Base-by-base conservation (phyloP, 2,888 invertebrate genomes). In the Chelonus formosanus region DNA sequence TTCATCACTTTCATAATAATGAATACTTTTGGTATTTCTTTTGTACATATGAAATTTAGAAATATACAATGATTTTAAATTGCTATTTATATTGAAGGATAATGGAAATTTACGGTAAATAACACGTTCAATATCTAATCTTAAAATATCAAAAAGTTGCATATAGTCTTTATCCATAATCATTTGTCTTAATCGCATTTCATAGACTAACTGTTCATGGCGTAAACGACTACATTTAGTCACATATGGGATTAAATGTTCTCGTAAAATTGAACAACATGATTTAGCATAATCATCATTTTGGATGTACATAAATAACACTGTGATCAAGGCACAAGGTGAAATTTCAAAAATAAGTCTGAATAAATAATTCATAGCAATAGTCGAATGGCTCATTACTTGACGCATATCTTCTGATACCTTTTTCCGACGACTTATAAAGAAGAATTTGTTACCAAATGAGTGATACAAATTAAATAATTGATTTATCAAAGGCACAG, bases 181-280 rank as follows among this genome's bases (percentile, higher is more conserved):
- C 52, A 52, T 52, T 52, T 52, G 52, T 52, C 52, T 31, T 6
- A 52, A 52, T 52, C 52, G 31, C 52, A 52, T 52, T 52, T 52
- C 52, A 32, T 52, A 52, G 32, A 52, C 52, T 6, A 52, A 32
- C 8, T 52, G 52, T 32, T 52, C 52, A 52, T 52, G 52, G 8
- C 52, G 52, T 34, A 52, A 52, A 3, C 52, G 52, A 52, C 52
- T 52, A 4, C 31, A 52, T 32, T 52, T 52, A 32, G 52, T 52
- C 5, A 52, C 32, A 34, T 52, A 52, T 8, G 52, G 52, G 5
- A 52, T 52, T 4, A 52, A 32, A 4, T 52, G 34, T 3, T 52
- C 52, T 31, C 52, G 52, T 32, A 52, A 32, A 31, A 52, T 52
- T 6, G 52, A 52, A 52, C 52, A 52, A 32, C 52, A 52, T 32